A percentile compares a stretch with the other conserved stretches of the same genome.
phyloP scores from a whole-genome alignment of 2,888 invertebrate species.

The Branchinecta sandiegonensis region DNA sequence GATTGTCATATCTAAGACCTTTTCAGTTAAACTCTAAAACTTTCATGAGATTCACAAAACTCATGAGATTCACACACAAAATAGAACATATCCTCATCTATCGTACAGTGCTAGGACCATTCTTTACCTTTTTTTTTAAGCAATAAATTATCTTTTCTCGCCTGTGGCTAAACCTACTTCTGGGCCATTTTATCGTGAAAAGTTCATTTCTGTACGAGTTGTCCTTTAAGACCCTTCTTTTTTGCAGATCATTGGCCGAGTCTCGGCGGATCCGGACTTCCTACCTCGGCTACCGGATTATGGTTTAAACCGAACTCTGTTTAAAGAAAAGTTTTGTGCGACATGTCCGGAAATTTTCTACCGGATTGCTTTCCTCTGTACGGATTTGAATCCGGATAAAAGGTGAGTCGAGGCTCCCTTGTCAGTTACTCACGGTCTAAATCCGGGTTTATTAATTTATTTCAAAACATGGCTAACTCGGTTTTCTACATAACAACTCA shows the following conservation, averaged over 20 bases:
- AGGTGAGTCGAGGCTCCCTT: slow-evolving; percentile 41
- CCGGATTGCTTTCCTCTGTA: slow-evolving; percentile 74
- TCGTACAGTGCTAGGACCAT: too few species aligned
- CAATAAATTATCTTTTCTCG: background rate
- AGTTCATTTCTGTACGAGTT: background rate
- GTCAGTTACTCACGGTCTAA: too few species aligned
- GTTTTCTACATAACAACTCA: too few species aligned
- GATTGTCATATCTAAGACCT: too few species aligned
- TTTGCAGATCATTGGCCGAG: slow-evolving; percentile 72
- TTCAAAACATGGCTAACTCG: too few species aligned
- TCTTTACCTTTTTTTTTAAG: background rate
- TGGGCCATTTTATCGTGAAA: background rate
- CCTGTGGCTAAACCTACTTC: background rate
- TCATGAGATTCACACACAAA: too few species aligned
- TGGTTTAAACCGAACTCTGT: slow-evolving; percentile 70
- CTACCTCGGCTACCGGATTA: slow-evolving; percentile 81
- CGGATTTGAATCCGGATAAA: slow-evolving; percentile 75
- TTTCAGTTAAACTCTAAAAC: too few species aligned
- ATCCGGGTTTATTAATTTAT: too few species aligned
- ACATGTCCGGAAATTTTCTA: slow-evolving; percentile 75
- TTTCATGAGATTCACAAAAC: too few species aligned
- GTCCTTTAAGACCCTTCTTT: slow-evolving; percentile 21
- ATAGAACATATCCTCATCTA: too few species aligned
- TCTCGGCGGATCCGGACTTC: slow-evolving; percentile 87
- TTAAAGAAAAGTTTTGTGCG: slow-evolving; percentile 68